A percentile compares a stretch with the other conserved stretches of the same genome.
Evolutionary conservation across 1,140 invertebrate genomes (phyloP).

Genomic region (Drosophila sp.): DNA sequence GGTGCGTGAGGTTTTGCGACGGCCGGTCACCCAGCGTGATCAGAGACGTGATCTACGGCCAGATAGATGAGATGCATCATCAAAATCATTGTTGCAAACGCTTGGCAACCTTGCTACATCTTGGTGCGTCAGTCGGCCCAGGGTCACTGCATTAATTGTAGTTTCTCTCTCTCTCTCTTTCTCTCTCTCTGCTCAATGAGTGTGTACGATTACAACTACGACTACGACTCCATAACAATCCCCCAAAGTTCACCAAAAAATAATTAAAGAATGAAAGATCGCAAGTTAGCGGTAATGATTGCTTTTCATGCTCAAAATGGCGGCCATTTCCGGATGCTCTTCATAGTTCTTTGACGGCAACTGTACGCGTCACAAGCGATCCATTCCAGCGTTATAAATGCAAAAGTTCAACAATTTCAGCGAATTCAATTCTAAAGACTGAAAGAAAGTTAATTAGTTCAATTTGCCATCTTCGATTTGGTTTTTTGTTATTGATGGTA

Average conservation of each 20-base stretch:
- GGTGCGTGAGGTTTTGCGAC: conserved; percentile 23
- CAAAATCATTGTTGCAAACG: conserved; percentile 26
- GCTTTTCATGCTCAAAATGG: neutral
- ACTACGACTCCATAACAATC: neutral
- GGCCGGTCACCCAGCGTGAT: conserved; percentile 7
- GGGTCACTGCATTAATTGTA: conserved; percentile 39
- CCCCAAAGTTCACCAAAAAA: neutral
- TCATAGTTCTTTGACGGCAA: conserved; percentile 7
- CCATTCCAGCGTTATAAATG: neutral
- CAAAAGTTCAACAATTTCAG: too few relatives aligned
- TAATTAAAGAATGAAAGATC: neutral
- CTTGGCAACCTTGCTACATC: conserved; percentile 42
- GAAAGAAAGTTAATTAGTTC: too few relatives aligned
- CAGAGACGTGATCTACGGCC: conserved; percentile 66
- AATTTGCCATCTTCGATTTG: too few relatives aligned
- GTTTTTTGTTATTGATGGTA: too few relatives aligned
- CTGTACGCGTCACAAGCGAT: conserved; percentile 1
- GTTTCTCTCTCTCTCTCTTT: conserved; percentile 29
- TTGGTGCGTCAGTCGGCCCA: conserved; percentile 61
- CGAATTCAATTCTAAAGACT: too few relatives aligned
- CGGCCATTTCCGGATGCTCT: conserved; percentile 18
- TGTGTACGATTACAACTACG: neutral
- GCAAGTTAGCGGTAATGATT: conserved; percentile 1
- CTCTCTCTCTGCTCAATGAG: too few relatives aligned
- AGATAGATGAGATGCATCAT: conserved; percentile 68